These are phyloP conservation scores for Chinchilla lanigera DNA, from an alignment of 2,113 vertebrate species.

Conservation along the genomic window DNA sequence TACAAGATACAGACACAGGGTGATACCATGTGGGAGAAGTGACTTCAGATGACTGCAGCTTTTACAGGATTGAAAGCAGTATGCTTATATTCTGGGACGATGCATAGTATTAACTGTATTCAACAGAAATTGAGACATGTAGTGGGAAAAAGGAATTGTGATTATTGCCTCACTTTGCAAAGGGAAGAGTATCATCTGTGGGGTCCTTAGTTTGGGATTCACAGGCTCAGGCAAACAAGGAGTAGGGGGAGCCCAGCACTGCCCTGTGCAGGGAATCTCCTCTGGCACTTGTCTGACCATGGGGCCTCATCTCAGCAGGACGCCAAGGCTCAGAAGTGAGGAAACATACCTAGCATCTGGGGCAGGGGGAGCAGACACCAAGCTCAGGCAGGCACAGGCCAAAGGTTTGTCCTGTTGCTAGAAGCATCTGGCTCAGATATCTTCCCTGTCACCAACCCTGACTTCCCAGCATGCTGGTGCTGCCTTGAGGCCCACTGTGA, in stretches of 20 bases:
- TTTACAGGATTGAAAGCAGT: background rate
- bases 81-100: background rate
- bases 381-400: background rate
- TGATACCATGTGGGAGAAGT: accelerated
- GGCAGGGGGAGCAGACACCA: background rate
- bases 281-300: background rate
- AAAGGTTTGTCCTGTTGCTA: background rate
- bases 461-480: background rate
- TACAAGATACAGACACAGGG: accelerated
- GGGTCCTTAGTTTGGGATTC: background rate
- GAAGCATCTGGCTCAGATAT: background rate
- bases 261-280: background rate
- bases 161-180: accelerated
- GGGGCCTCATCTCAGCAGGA: background rate
- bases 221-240: accelerated
- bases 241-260: background rate
- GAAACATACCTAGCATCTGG: accelerated
- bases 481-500: background rate
- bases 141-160: background rate
- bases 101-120: accelerated
- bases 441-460: background rate
- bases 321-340: background rate
- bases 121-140: background rate
- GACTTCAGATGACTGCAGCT: too few species aligned
- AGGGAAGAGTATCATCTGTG: background rate